phyloP scores from a whole-genome alignment of 2,113 vertebrate species.

The Polypterus bichir region DNA sequence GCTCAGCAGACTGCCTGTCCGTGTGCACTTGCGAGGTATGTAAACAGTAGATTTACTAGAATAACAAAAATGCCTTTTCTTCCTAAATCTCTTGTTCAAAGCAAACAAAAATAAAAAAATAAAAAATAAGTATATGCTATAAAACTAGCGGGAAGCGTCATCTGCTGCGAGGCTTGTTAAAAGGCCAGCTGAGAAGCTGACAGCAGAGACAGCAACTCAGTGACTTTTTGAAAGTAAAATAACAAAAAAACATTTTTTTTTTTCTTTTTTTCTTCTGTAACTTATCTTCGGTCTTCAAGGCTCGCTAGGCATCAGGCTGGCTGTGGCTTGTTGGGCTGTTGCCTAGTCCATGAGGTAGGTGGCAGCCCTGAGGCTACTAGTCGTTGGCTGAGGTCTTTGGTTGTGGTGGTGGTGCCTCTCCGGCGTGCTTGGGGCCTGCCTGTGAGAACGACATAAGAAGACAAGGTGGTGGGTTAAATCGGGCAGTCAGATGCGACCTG shows the following conservation, averaged over 20 bases:
- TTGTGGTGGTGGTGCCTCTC: conserved; percentile 13
- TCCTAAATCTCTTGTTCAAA: conserved; percentile 12
- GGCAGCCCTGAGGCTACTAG: conserved; percentile 10
- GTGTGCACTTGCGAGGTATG: no score
- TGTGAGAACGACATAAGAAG: no score
- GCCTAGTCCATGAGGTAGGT: conserved; percentile 18
- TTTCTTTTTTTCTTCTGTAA: no score
- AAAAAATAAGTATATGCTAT: not conserved
- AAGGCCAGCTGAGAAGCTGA: no score
- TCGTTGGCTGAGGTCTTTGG: conserved; percentile 6
- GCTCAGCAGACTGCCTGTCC: no score
- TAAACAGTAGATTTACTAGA: no score
- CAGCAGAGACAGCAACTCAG: no score
- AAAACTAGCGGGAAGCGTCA: no score
- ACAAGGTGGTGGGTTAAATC: no score
- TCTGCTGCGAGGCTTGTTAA: no score
- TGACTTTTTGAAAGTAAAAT: not conserved
- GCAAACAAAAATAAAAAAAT: conserved; percentile 5
- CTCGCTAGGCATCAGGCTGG: conserved; percentile 9
- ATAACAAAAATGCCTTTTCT: conserved; percentile 5
- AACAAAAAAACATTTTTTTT: conserved; percentile 12
- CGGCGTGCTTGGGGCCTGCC: conserved; percentile 8
- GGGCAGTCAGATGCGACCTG: no score
- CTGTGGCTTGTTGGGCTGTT: not conserved
- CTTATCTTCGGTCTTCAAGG: conserved; percentile 15